A percentile compares a stretch with the other conserved stretches of the same genome.
Conservation (phyloP, 2,113 vertebrate species). For the Tonatia bakeri region DNA sequence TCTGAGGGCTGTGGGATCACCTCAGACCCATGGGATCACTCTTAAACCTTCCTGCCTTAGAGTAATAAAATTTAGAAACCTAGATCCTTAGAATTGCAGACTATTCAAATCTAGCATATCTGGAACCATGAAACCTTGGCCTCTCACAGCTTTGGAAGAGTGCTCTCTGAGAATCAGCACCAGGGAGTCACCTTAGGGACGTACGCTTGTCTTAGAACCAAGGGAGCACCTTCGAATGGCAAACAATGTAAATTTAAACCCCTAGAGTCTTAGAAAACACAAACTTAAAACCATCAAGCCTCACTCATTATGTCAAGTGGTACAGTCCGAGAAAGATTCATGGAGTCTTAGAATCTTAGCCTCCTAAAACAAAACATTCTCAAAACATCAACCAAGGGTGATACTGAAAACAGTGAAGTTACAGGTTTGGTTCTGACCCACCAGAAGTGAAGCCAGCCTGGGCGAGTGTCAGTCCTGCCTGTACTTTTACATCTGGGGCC, state of each 20-base stretch:
- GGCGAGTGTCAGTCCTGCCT: background rate
- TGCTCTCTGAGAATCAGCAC: background rate
- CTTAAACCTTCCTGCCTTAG: background rate
- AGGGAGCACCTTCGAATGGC: background rate
- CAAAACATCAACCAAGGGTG: background rate
- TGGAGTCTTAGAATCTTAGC: background rate
- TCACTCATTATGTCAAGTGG: background rate
- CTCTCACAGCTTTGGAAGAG: background rate
- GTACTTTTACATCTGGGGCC: background rate
- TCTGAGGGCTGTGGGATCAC: background rate
- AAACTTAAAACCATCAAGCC: background rate
- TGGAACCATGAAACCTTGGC: background rate
- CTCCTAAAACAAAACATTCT: background rate
- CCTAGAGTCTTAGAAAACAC: background rate
- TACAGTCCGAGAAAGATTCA: background rate
- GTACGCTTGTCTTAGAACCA: accelerated
- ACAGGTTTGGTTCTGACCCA: background rate
- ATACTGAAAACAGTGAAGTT: no score
- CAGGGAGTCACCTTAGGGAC: background rate
- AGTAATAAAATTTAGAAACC: background rate
- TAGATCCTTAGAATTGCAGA: background rate
- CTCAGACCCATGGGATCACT: background rate
- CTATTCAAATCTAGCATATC: background rate
- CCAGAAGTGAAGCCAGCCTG: background rate
- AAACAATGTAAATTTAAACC: background rate